These are phyloP conservation scores for Thysanoteuthis rhombus DNA, from an alignment of 2,888 invertebrate species.

Conservation along the genomic window DNA sequence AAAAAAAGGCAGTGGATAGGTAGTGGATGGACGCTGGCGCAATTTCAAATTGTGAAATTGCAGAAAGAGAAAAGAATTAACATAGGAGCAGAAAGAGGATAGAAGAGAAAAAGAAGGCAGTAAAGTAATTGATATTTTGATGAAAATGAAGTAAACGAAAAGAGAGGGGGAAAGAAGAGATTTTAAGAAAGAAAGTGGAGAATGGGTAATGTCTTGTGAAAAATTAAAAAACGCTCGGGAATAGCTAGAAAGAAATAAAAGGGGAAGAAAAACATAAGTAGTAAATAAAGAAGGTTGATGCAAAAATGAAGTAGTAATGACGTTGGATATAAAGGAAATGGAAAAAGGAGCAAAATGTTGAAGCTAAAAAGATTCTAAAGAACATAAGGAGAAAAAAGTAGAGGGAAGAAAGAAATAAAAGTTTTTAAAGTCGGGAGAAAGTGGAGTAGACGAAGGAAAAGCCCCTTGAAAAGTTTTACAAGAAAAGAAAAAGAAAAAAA, in stretches of 20 bases:
- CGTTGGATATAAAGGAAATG: background rate
- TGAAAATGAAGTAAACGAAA: background rate
- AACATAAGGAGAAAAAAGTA: background rate
- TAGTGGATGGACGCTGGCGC: background rate
- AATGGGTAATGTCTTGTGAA: background rate
- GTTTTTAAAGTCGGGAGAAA: background rate
- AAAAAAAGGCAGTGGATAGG: background rate
- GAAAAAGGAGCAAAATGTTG: background rate
- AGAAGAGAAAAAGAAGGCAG: too few species aligned
- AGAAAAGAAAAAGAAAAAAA: background rate
- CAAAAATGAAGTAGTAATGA: background rate
- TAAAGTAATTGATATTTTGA: background rate
- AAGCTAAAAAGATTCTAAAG: background rate
- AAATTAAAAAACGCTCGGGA: background rate
- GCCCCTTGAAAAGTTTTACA: background rate
- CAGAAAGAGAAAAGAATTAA: background rate
- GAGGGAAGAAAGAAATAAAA: background rate
- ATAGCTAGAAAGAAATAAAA: too few species aligned
- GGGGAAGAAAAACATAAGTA: too few species aligned
- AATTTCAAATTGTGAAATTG: slow-evolving; percentile 12
- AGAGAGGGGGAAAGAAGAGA: background rate
- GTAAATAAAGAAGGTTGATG: too few species aligned
- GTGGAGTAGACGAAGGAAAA: background rate
- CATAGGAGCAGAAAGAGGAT: background rate
- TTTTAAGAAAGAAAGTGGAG: background rate